A percentile compares a stretch with the other conserved stretches of the same genome.
Evolutionary conservation across 2,888 invertebrate species (phyloP).

Genomic region (Tetropium fuscum): DNA sequence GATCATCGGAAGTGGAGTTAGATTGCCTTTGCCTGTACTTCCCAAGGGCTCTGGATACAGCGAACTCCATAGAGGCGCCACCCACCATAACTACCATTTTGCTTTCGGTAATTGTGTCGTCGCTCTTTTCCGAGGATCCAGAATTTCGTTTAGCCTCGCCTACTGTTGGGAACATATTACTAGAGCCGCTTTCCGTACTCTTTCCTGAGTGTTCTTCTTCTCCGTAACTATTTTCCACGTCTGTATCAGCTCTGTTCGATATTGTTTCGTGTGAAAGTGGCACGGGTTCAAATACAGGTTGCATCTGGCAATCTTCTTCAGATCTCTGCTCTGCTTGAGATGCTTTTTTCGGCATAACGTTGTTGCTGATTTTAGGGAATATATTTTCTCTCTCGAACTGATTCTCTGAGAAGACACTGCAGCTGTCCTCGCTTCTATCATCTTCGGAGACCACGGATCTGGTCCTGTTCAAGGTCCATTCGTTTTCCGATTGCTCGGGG

Average conservation of each 20-base stretch:
- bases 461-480: conserved; percentile 75
- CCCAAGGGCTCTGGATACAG: conserved; percentile 84
- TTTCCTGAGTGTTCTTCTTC: conserved; percentile 73
- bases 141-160: conserved; percentile 78
- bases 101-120: conserved; percentile 67
- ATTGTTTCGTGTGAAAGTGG: conserved; percentile 54
- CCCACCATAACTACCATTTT: conserved; percentile 67
- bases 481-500: conserved; percentile 82
- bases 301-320: conserved; percentile 39
- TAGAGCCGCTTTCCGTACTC: conserved; percentile 73
- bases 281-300: conserved; percentile 44
- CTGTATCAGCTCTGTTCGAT: conserved; percentile 56
- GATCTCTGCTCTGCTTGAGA: conserved; percentile 33
- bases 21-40: conserved; percentile 82
- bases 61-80: conserved; percentile 86
- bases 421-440: conserved; percentile 69
- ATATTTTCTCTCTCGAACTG: conserved; percentile 71
- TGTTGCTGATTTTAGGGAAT: conserved; percentile 73
- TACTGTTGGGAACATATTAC: conserved; percentile 76
- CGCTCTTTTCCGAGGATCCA: conserved; percentile 71
- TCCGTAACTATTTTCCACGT: conserved; percentile 60
- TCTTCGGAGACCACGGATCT: conserved; percentile 81
- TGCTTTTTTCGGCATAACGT: conserved; percentile 59
- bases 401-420: conserved; percentile 76
- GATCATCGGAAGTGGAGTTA: conserved; percentile 79